phyloP scores from a whole-genome alignment of 2,888 invertebrate genomes.

The Idaea straminata region DNA sequence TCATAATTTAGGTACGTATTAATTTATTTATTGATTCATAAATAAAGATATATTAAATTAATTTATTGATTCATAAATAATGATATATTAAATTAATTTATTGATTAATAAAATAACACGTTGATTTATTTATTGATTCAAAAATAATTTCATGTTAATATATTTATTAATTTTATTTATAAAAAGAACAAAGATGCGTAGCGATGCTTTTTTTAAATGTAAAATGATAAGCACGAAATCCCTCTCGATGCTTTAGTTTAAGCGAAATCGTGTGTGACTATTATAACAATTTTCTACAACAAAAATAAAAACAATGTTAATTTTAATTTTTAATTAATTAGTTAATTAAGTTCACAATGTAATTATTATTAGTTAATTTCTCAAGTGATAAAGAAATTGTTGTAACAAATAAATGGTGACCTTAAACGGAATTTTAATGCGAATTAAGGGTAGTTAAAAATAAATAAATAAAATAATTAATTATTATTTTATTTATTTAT shows the following conservation, averaged over 20 bases:
- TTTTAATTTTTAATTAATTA: constrained; percentile 60
- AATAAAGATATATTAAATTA: not conserved
- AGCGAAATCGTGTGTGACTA: constrained; percentile 72
- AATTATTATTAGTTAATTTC: constrained; percentile 43
- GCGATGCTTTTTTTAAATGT: constrained; percentile 21
- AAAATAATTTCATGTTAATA: not conserved
- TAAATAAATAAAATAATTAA: not conserved
- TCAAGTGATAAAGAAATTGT: constrained; percentile 73
- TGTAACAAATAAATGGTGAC: constrained; percentile 73
- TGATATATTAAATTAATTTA: not conserved
- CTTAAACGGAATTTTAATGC: constrained; percentile 76
- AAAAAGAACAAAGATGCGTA: constrained; percentile 7
- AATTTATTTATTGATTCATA: not conserved
- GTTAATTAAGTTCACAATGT: constrained; percentile 68
- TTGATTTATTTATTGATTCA: not conserved
- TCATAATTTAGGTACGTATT: too few relatives aligned
- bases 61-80: not conserved
- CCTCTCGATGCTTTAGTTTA: constrained; percentile 65
- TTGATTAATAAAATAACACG: not conserved
- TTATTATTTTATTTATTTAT: not conserved
- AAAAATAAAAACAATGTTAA: constrained; percentile 51
- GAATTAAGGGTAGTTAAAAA: constrained; percentile 74
- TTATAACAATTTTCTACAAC: constrained; percentile 71
- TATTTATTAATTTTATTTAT: not conserved
- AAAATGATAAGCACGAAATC: constrained; percentile 41